Conservation (phyloP, 2,113 vertebrate species). For the Amblyopsis rosae region DNA sequence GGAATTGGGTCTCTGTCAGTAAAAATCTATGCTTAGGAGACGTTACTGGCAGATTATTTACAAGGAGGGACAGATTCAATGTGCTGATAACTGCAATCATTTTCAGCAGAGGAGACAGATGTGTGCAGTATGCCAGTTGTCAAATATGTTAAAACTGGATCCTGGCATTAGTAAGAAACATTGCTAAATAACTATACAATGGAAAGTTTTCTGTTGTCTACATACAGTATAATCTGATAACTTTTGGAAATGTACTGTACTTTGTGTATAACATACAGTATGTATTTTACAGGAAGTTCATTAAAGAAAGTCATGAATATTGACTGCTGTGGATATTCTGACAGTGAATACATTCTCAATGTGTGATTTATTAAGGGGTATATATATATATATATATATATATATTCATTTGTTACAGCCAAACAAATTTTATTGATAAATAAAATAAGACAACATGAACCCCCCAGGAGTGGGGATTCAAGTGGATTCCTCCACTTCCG, state of each 20-base stretch:
- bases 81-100: conserved; percentile 42
- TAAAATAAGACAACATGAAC: not conserved
- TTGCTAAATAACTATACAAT: not conserved
- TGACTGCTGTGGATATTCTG: too few relatives aligned
- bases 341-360: too few relatives aligned
- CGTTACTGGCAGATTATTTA: conserved; percentile 60
- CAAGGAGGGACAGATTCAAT: conserved; percentile 55
- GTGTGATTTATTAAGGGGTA: too few relatives aligned
- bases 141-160: conserved; percentile 12
- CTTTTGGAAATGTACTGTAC: too few relatives aligned
- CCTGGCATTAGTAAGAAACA: conserved; percentile 21
- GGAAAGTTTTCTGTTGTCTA: not conserved
- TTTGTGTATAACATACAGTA: too few relatives aligned
- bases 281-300: too few relatives aligned
- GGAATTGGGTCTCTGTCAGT: conserved; percentile 30
- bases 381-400: too few relatives aligned
- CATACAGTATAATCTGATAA: too few relatives aligned
- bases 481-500: not conserved
- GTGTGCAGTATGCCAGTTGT: conserved; percentile 36
- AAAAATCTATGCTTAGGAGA: conserved; percentile 45
- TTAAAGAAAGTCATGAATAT: too few relatives aligned
- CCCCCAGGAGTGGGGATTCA: not conserved
- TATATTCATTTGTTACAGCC: too few relatives aligned
- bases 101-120: too few relatives aligned
- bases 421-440: too few relatives aligned